Evolutionary conservation across 2,888 invertebrate species (phyloP).

Genomic region (Arge pagana): DNA sequence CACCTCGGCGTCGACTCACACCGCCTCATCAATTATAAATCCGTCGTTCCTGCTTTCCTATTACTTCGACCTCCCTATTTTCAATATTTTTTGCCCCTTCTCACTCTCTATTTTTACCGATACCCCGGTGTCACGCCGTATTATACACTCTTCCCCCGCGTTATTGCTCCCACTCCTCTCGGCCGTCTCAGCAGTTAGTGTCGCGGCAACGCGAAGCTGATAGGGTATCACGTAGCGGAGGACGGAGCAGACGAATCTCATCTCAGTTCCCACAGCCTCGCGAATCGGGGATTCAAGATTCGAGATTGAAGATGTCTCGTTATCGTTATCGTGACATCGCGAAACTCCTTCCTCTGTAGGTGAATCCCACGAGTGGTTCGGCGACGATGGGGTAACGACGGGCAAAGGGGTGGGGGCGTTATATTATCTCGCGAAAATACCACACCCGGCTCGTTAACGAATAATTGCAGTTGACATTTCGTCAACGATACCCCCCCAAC

Average conservation of each 20-base stretch:
- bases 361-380: not conserved
- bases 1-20: conserved; percentile 50
- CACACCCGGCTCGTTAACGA: not conserved
- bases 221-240: no score
- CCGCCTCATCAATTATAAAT: conserved; percentile 54
- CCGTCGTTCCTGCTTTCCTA: conserved; percentile 11
- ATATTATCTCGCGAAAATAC: not conserved
- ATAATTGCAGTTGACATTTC: not conserved
- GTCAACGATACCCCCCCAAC: no score
- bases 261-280: not conserved
- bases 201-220: no score
- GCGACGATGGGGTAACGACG: not conserved
- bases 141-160: no score
- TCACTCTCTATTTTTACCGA: not conserved
- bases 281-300: conserved; percentile 15
- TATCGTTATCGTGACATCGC: conserved; percentile 19
- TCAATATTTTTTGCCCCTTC: conserved; percentile 3
- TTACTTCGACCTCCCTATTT: not conserved
- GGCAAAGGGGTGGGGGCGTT: no score
- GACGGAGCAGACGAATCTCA: no score
- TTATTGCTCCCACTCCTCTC: no score
- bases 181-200: no score
- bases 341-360: conserved; percentile 4
- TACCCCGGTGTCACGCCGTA: not conserved
- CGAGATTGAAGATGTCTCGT: conserved; percentile 12